A percentile compares a stretch with the other conserved stretches of the same genome.
Conservation (phyloP, 2,888 invertebrate species). For the Xestia xanthographa region DNA sequence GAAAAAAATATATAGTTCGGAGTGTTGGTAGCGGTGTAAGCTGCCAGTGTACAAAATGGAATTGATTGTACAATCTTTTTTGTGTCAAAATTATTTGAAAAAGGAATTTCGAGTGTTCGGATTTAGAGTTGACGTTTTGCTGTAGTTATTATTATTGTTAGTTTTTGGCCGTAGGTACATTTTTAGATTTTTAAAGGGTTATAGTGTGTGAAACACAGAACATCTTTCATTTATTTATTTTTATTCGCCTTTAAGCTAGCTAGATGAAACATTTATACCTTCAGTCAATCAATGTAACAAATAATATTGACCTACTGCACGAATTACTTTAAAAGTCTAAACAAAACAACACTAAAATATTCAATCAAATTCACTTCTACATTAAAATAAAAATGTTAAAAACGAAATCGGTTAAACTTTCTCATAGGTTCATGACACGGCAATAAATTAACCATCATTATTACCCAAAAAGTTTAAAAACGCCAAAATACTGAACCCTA, state of each 20-base stretch:
- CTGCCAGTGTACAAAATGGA: slow-evolving; percentile 86
- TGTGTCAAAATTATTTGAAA: slow-evolving; percentile 68
- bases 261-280: background rate
- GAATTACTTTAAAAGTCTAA: background rate
- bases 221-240: background rate
- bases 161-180: background rate
- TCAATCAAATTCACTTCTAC: background rate
- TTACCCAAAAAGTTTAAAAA: slow-evolving; percentile 72
- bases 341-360: background rate
- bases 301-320: background rate
- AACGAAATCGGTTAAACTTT: slow-evolving; percentile 72
- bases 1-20: slow-evolving; percentile 76
- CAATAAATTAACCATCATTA: slow-evolving; percentile 76
- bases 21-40: slow-evolving; percentile 83
- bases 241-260: background rate
- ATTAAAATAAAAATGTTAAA: background rate
- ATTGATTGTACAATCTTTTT: slow-evolving; percentile 80
- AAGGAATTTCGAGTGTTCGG: slow-evolving; percentile 76
- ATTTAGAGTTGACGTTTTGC: slow-evolving; percentile 58
- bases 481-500: slow-evolving; percentile 78
- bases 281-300: background rate
- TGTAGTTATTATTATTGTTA: slow-evolving; percentile 37
- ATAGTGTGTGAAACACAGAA: background rate
- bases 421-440: slow-evolving; percentile 70
- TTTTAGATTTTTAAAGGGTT: background rate